Conservation (phyloP, 2,888 invertebrate species). For the Heterodera filipjevi region DNA sequence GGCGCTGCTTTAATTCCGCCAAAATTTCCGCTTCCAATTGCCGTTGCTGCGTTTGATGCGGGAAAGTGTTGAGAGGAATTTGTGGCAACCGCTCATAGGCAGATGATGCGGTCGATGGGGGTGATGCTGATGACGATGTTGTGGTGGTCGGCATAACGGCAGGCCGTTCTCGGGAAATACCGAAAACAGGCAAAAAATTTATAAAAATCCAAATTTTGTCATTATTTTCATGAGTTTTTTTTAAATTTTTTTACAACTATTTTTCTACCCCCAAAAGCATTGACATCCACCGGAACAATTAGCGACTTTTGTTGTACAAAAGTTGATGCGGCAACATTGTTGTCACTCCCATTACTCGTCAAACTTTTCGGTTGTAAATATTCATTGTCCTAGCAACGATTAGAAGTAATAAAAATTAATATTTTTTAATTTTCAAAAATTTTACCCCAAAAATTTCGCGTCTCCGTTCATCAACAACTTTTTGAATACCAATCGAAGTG, state of each 20-base stretch:
- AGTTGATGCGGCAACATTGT: slow-evolving; percentile 1
- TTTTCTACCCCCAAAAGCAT: not conserved
- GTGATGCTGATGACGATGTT: not conserved
- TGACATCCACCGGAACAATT: slow-evolving; percentile 9
- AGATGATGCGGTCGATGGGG: not conserved
- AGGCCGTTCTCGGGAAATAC: slow-evolving; percentile 4
- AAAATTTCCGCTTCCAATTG: not conserved
- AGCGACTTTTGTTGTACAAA: not conserved
- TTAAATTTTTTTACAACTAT: not conserved
- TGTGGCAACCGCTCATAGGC: not conserved
- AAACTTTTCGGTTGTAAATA: slow-evolving; percentile 27
- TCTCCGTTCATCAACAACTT: not conserved
- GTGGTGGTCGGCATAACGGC: not conserved
- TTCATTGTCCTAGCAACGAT: not conserved
- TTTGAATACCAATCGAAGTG: not conserved
- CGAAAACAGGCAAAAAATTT: no score
- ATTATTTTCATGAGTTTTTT: no score
- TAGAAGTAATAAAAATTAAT: not conserved
- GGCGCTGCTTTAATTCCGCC: not conserved
- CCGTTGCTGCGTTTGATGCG: not conserved
- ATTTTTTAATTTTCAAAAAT: not conserved
- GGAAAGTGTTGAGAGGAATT: slow-evolving; percentile 8
- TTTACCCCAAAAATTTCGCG: slow-evolving; percentile 5
- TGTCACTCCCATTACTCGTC: not conserved
- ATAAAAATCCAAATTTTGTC: no score